Evolutionary conservation across 2,113 vertebrate species (phyloP).

Genomic region (Clarias gariepinus): DNA sequence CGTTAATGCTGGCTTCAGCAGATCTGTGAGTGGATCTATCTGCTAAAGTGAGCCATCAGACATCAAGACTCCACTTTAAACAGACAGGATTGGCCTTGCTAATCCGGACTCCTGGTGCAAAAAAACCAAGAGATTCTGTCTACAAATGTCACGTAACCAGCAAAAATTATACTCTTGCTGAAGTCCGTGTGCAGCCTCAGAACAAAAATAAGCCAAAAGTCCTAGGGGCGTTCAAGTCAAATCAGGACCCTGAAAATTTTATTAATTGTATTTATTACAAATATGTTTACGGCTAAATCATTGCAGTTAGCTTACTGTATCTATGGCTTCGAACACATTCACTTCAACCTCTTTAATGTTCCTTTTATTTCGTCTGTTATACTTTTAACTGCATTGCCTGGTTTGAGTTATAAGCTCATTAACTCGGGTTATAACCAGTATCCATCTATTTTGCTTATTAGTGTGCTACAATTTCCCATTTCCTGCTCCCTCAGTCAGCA

Average conservation of each 20-base stretch:
- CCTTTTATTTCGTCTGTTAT: not conserved
- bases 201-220: not conserved
- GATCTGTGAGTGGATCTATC: constrained; percentile 69
- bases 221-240: no score
- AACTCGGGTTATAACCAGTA: constrained; percentile 22
- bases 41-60: constrained; percentile 73
- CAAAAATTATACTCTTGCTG: not conserved
- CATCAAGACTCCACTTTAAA: constrained; percentile 50
- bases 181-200: not conserved
- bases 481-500: constrained; percentile 36
- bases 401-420: constrained; percentile 23
- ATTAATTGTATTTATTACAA: not conserved
- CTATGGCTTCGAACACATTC: not conserved
- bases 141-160: not conserved
- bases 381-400: constrained; percentile 4
- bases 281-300: not conserved
- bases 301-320: not conserved
- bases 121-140: constrained; percentile 3
- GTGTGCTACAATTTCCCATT: constrained; percentile 42
- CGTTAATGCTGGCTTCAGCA: constrained; percentile 68
- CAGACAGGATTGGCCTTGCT: constrained; percentile 40
- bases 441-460: constrained; percentile 40
- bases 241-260: not conserved
- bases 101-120: constrained; percentile 28
- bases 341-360: not conserved